Base-by-base conservation (phyloP, 2,797 vertebrate genomes). In the Melanotaenia trifasciata region DNA sequence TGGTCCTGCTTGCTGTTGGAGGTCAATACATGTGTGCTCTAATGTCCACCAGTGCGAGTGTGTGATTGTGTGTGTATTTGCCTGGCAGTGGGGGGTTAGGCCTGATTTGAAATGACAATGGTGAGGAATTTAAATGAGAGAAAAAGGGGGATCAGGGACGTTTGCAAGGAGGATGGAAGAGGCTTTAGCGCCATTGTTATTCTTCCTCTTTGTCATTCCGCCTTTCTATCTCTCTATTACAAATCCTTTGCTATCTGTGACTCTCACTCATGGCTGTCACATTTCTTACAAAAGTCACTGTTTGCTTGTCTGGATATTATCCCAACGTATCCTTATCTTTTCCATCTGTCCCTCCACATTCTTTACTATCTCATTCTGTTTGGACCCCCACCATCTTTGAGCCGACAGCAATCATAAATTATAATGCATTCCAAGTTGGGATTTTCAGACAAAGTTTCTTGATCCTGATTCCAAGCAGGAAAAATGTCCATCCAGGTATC, bases 101-200 rank as follows among this genome's bases (percentile, higher is more conserved):
- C 71, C 61, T 36, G 79, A 76, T 89, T 90, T 77, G 75, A 75
- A 88, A 91, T 92, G 86, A 91, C 90, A 93, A 92, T 89, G 64
- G 84, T 50, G 77, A 76, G 64, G 83, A 89, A 92, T 93, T 90
- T 92, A 89, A 93, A 92, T 92, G 85, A 92, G 83, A 89, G 82
- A 83, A 87, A 89, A 90, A 87, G 72, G 30, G 66, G 79, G 64
- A 84, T 91, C 64, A 83, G 88, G 80, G 81, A 91, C 68, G 69
- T 91, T 92, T 87, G 85, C 85, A 86, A 68, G 89, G 68, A 88
- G 92, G 90, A 84, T 87, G 81, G 83, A 88, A 78, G 53, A 83
- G 84, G 87, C 87, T 92, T 92, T 90, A 76, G 87, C 72, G 56
- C 90, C 62, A 90, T 92, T 92, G 89, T 93, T 85, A 84, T 84